Evolutionary conservation across 2,888 invertebrate genomes (phyloP), one percentile per base, ranked within the genome.

Genomic region (Nemoura dubitans): DNA sequence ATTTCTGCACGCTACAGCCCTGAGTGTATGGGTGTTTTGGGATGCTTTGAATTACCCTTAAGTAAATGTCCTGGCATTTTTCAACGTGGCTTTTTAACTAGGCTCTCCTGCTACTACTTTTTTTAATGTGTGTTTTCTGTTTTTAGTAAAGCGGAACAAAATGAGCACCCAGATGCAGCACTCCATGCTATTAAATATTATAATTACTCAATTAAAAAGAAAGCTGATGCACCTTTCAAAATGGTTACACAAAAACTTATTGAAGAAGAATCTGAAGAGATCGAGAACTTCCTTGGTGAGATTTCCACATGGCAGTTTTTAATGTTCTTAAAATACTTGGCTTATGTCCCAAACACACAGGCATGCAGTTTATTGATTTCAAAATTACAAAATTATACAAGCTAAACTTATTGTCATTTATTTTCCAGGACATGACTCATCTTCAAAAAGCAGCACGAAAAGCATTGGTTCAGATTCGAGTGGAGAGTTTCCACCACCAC

Each of bases 181-280:
- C 94, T 97, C 86, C 96, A 97, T 90, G 98, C 98, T 30, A 94
- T 98, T 86, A 97, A 97, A 90, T 97, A 96, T 90, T 98, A 97
- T 91, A 97, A 97, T 91, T 96, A 96, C 92, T 96, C 96, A 14
- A 96, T 97, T 89, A 96, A 97, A 90, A 96, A 97, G 89, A 95
- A 95, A 83, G 94, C 93, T 82, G 93, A 94, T 86, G 95, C 95
- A 21, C 94, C 94, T 3, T 96, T 96, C 90, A 97, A 97, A 90
- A 94, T 97, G 88, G 94, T 96, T n/a, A 97, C 97, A 0, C 95
- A 96, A 89, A 95, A 96, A 90, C 94, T 95, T 16, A 96, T 97
- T 87, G 95, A 95, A 88, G 96, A 96, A 89, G 97, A 97, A 90
- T 96, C 96, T n/a, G 94, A 95, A 90, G 96, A 96, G 90, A 96